Evolutionary conservation across 2,113 vertebrate species (phyloP).

Genomic region (Coturnix japonica): DNA sequence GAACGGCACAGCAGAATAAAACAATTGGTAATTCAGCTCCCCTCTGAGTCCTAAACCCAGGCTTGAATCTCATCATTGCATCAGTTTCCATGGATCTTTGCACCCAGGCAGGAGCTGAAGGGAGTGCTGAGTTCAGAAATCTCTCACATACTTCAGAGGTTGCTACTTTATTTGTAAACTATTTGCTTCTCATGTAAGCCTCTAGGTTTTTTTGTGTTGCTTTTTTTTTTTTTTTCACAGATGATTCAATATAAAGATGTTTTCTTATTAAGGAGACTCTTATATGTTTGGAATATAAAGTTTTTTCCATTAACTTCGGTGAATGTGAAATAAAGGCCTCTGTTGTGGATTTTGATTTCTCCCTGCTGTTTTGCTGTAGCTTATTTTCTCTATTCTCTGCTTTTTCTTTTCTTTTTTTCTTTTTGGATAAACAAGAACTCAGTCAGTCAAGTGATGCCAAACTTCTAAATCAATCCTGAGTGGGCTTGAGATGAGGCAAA

Average conservation of each 20-base stretch:
- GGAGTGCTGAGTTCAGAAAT: background rate
- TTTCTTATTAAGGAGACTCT: background rate
- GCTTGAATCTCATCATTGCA: background rate
- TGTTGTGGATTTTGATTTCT: background rate
- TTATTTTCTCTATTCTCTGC: background rate
- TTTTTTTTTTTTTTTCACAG: background rate
- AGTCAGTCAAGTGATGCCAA: background rate
- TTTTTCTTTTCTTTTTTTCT: background rate
- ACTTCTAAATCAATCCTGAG: slow-evolving; percentile 35
- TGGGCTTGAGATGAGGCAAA: slow-evolving; percentile 38
- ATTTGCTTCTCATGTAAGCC: background rate
- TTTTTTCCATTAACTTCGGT: background rate
- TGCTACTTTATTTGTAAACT: background rate
- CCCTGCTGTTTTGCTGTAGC: background rate
- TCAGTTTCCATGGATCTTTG: background rate
- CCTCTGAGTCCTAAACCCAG: background rate
- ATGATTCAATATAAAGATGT: background rate
- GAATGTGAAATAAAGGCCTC: background rate
- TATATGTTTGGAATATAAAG: background rate
- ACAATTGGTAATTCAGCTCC: slow-evolving; percentile 40
- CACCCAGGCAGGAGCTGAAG: background rate
- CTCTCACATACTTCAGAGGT: background rate
- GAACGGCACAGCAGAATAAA: background rate
- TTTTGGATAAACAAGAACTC: background rate
- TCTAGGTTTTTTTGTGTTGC: background rate